These are phyloP conservation scores for Sylvicola fuscatus DNA, from an alignment of 2,888 invertebrate species.

Conservation along the genomic window DNA sequence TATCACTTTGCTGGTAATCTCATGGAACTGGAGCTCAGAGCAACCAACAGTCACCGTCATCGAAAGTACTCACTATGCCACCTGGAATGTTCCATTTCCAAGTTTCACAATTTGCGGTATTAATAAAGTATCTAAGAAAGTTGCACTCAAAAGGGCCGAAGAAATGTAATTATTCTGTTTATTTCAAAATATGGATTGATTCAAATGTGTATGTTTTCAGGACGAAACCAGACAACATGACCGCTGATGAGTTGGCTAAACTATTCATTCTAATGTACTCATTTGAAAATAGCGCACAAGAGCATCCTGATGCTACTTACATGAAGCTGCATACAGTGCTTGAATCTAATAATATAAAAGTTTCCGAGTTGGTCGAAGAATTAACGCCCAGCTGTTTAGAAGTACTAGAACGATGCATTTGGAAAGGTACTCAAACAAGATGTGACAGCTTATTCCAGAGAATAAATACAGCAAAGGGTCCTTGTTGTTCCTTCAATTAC, in stretches of 20 bases:
- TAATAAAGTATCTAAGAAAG: constrained; percentile 29
- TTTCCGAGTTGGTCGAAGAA: constrained; percentile 10
- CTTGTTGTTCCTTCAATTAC: constrained; percentile 46
- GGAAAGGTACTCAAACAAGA: constrained; percentile 31
- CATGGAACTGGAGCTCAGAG: constrained; percentile 36
- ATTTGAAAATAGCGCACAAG: constrained; percentile 9
- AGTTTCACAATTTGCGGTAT: constrained; percentile 34
- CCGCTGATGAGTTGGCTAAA: constrained; percentile 12
- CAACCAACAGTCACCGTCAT: constrained; percentile 40
- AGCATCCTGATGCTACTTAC: constrained; percentile 9
- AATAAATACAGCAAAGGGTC: constrained; percentile 27
- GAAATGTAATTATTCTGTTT: constrained; percentile 23
- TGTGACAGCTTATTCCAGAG: constrained; percentile 31
- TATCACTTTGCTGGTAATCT: constrained; percentile 32
- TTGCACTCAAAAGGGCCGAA: constrained; percentile 18
- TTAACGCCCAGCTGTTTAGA: constrained; percentile 30
- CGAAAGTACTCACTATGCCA: constrained; percentile 31
- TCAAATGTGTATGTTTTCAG: constrained; percentile 8
- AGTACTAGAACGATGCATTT: constrained; percentile 32
- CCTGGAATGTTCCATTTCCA: constrained; percentile 36
- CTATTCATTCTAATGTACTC: constrained; percentile 12
- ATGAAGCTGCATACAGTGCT: constrained; percentile 13
- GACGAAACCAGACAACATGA: constrained; percentile 18
- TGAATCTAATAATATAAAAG: constrained; percentile 11
- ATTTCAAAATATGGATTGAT: neutral